Evolutionary conservation across 2,113 vertebrate genomes (phyloP), one percentile per base, ranked within the genome.

Genomic region (Paratilapia polleni): DNA sequence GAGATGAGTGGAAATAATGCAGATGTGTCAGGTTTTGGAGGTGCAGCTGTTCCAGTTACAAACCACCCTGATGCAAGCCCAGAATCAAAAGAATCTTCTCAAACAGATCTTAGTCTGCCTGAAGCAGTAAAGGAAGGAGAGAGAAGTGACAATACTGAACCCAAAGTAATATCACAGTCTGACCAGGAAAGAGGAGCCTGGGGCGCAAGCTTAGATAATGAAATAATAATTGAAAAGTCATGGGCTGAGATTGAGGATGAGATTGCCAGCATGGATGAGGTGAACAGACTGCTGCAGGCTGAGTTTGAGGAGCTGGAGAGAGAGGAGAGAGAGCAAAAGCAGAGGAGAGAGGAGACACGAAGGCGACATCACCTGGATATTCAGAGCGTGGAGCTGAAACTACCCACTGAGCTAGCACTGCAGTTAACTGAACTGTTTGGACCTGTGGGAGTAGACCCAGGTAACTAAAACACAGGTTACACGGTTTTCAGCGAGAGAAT

Each of bases 381-480:
- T 90, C 96, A 97, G 89, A 96, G 96, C 56, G 88, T 99, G 83
- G 98, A 99, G 87, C 91, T 99, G 83, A 96, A 96, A 59, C 95
- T 99, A 19, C 96, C 98, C 82, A 97, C 98, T 62, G 98, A 99
- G 88, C 88, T 99, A 92, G 98, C 98, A 12, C 91, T 99, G 56
- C 98, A 99, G 47, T 94, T 99, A 47, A 97, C 91, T 85, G 98
- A 99, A 86, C 96, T 99, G 87, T 99, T 99, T 93, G 98, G 98
- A 22, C 97, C 98, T 57, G 97, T 99, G 78, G 98, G 98, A 80
- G 88, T 98, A 87, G 97, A 98, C 87, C 95, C 96, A 97, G 97
- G 98, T 99, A 97, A 95, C 83, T 47, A 58, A 83, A n/a, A 36
- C 59, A 22, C 20, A 43, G 26, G 28, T 17, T 15, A 15, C 31